Conservation (phyloP, 2,113 vertebrate genomes). For the Promerops cafer region DNA sequence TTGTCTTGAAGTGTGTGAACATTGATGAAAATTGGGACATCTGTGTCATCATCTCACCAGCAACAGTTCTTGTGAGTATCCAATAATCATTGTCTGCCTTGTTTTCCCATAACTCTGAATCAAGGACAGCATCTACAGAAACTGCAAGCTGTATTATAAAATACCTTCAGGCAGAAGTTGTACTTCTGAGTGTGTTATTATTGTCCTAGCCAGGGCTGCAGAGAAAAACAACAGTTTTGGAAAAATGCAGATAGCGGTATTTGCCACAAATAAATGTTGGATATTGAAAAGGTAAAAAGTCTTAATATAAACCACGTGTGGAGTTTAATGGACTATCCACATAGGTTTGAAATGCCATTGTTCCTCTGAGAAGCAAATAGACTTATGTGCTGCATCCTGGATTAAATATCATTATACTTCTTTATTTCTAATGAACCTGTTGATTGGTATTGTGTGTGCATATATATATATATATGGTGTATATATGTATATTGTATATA, state of each 20-base stretch:
- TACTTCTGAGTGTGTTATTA: not conserved
- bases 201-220: not conserved
- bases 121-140: not conserved
- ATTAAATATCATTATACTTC: not conserved
- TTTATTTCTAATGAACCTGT: not conserved
- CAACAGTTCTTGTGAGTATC: not conserved
- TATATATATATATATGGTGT: not conserved
- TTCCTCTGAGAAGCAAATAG: not conserved
- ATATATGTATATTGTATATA: not conserved
- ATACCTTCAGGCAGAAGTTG: not conserved
- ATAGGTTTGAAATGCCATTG: not conserved
- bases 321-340: not conserved
- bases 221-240: not conserved
- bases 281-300: not conserved
- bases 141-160: not conserved
- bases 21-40: not conserved
- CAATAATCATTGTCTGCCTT: not conserved
- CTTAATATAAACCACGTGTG: not conserved
- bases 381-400: not conserved
- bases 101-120: not conserved
- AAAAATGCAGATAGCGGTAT: not conserved
- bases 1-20: not conserved
- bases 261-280: not conserved
- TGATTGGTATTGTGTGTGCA: not conserved
- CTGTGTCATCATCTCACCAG: not conserved